Evolutionary conservation across 2,888 invertebrate genomes (phyloP).

Genomic region (Rhaphigaster nebulosa): DNA sequence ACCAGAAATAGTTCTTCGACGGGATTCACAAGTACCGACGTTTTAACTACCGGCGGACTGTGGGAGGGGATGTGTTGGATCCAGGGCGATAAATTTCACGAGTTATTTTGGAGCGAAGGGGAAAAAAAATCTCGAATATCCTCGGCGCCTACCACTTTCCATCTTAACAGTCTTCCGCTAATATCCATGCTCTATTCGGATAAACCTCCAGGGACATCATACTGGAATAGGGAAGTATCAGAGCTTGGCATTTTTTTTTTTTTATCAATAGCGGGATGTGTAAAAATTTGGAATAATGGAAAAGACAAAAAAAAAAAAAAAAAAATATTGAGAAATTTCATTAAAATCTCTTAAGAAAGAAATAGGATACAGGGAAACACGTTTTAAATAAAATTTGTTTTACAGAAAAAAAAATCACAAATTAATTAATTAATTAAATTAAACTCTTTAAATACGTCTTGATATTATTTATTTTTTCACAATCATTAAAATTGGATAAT

Average conservation of each 20-base stretch:
- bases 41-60: slow-evolving; percentile 22
- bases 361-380: too few species aligned
- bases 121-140: slow-evolving; percentile 7
- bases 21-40: neutral
- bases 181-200: neutral
- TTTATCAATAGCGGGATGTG: neutral
- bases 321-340: too few species aligned
- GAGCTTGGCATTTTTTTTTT: too few species aligned
- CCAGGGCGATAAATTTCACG: neutral
- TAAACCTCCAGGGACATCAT: neutral
- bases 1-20: slow-evolving; percentile 16
- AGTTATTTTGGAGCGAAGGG: slow-evolving; percentile 34
- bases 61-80: slow-evolving; percentile 11
- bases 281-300: neutral
- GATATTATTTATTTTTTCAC: too few species aligned
- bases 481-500: too few species aligned
- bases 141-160: neutral
- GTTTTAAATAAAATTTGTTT: too few species aligned
- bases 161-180: neutral
- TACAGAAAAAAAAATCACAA: too few species aligned
- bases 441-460: too few species aligned
- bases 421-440: too few species aligned
- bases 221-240: neutral
- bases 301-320: neutral
- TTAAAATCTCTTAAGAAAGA: too few species aligned